A percentile compares a stretch with the other conserved stretches of the same genome.
These are phyloP conservation scores for Amblyraja radiata DNA, from an alignment of 2,797 vertebrate species.

Conservation along the genomic window DNA sequence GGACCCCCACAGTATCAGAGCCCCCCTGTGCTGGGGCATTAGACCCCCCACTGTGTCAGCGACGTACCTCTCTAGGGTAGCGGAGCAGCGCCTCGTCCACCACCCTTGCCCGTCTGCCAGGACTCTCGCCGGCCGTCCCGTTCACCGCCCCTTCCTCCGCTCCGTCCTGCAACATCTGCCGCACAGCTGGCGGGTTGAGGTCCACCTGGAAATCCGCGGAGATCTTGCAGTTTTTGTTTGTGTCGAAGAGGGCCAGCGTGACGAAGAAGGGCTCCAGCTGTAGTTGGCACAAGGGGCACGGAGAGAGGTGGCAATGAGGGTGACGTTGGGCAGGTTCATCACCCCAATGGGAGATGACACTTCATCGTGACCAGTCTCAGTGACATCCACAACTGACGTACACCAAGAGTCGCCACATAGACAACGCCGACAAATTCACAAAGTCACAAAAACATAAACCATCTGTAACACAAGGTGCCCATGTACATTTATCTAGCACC, in stretches of 20 bases:
- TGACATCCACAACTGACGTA: too few relatives aligned
- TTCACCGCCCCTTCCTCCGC: slow-evolving; percentile 47
- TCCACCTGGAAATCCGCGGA: slow-evolving; percentile 92
- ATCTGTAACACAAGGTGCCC: too few relatives aligned
- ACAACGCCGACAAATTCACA: too few relatives aligned
- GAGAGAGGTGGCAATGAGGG: too few relatives aligned
- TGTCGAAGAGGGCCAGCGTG: slow-evolving; percentile 83
- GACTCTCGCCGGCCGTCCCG: slow-evolving; percentile 48
- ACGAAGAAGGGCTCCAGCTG: slow-evolving; percentile 96
- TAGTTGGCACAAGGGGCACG: slow-evolving; percentile 35
- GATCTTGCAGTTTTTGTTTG: slow-evolving; percentile 88
- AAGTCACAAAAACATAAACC: too few relatives aligned
- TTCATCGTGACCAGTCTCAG: too few relatives aligned
- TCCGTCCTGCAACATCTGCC: slow-evolving; percentile 72
- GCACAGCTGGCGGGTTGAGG: slow-evolving; percentile 74
- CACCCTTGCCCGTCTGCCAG: slow-evolving; percentile 58
- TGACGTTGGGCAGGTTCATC: too few relatives aligned
- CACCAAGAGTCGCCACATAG: too few relatives aligned
- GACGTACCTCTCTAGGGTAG: slow-evolving; percentile 74
- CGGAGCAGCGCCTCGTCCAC: slow-evolving; percentile 68
- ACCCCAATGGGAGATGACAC: too few relatives aligned
- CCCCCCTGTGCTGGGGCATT: too few relatives aligned
- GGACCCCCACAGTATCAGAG: too few relatives aligned
- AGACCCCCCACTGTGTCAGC: not conserved
- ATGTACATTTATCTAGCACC: not conserved